These are phyloP conservation scores for Emydocephalus ijimae DNA, from an alignment of 2,113 vertebrate genomes.

Conservation along the genomic window DNA sequence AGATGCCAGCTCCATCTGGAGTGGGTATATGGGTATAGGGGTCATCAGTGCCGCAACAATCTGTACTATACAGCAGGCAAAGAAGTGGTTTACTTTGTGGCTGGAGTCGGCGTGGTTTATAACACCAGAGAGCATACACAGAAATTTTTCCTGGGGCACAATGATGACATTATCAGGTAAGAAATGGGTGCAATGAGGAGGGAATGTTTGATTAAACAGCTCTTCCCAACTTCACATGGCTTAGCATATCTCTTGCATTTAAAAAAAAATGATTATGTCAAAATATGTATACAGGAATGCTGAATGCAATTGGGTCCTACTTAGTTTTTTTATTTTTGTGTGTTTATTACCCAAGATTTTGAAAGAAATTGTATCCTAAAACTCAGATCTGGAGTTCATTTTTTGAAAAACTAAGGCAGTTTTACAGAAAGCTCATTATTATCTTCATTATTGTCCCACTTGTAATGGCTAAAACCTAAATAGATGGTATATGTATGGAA, in stretches of 20 bases:
- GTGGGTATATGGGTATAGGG: slow-evolving; percentile 97
- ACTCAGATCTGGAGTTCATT: slow-evolving; percentile 13
- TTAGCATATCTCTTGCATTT: slow-evolving; percentile 17
- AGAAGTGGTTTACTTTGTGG: slow-evolving; percentile 97
- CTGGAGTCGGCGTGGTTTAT: slow-evolving; percentile 95
- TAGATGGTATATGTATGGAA: not conserved
- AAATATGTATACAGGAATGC: not conserved
- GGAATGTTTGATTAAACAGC: slow-evolving; percentile 36
- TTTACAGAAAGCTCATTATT: not conserved
- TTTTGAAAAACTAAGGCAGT: not conserved
- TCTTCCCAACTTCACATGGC: slow-evolving; percentile 14
- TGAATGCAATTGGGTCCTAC: not conserved
- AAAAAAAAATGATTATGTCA: not conserved
- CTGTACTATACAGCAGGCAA: slow-evolving; percentile 95
- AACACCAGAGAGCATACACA: slow-evolving; percentile 95
- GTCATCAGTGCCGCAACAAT: slow-evolving; percentile 98
- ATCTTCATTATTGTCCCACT: not conserved
- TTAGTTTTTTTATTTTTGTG: not conserved
- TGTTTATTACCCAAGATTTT: slow-evolving; percentile 8
- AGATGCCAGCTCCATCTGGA: slow-evolving; percentile 91
- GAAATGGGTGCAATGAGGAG: slow-evolving; percentile 50
- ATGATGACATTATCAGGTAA: slow-evolving; percentile 98
- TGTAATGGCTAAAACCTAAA: not conserved
- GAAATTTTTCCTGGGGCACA: slow-evolving; percentile 98
- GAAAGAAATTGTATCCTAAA: slow-evolving; percentile 8